Conservation (phyloP, 1,140 invertebrate genomes). For the Aporrectodea caliginosa region DNA sequence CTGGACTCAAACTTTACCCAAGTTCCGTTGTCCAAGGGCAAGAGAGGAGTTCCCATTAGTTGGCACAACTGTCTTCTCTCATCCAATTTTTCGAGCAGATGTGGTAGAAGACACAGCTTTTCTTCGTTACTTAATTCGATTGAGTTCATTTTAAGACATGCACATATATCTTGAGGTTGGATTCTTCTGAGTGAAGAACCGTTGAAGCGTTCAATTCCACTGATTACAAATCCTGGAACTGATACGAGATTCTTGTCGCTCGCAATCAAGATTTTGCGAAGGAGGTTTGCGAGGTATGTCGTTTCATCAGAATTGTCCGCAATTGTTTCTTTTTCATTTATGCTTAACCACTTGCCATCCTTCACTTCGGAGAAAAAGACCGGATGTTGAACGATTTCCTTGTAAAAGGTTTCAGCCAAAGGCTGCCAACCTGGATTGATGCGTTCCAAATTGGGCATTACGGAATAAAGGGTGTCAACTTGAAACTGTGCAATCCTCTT, state of each 20-base stretch:
- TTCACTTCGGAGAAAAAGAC: neutral
- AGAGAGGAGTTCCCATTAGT: neutral
- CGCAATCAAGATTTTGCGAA: neutral
- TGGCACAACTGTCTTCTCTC: neutral
- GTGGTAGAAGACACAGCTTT: constrained; percentile 4
- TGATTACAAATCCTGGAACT: neutral
- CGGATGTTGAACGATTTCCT: neutral
- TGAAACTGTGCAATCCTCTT: neutral
- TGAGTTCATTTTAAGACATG: neutral
- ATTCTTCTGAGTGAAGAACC: neutral
- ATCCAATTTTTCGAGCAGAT: constrained; percentile 2
- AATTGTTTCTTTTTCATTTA: neutral
- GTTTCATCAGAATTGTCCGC: neutral
- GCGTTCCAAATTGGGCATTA: neutral
- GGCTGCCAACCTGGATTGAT: neutral
- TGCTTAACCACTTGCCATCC: neutral
- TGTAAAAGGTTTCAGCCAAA: neutral
- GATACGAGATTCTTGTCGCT: neutral
- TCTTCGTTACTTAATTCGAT: constrained; percentile 5
- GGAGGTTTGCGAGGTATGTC: neutral
- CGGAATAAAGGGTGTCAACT: neutral
- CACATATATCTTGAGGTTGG: neutral
- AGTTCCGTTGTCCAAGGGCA: neutral
- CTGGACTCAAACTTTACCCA: constrained; percentile 1
- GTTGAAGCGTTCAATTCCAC: neutral